Evolutionary conservation across 2,888 invertebrate genomes (phyloP).

Genomic region (Timema podura): DNA sequence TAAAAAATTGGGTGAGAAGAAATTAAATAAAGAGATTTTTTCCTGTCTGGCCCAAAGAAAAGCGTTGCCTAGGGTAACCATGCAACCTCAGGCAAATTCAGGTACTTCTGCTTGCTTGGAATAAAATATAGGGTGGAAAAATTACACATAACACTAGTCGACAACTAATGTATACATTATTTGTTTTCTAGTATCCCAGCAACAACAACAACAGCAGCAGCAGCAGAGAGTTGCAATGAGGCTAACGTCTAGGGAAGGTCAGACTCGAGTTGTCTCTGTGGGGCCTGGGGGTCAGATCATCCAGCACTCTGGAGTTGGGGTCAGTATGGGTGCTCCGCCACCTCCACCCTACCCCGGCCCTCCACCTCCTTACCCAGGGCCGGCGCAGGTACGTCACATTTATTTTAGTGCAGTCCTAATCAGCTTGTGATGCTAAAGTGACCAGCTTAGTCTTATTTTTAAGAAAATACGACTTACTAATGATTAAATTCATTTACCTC

Average conservation of each 20-base stretch:
- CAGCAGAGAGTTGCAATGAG: conserved; percentile 25
- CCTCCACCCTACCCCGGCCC: conserved; percentile 70
- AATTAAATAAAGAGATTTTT: too few species aligned
- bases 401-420: too few species aligned
- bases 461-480: too few species aligned
- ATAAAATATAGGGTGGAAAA: background rate
- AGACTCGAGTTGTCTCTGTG: conserved; percentile 20
- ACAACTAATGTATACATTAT: conserved; percentile 5
- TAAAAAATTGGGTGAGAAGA: too few species aligned
- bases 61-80: too few species aligned
- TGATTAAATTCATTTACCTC: too few species aligned
- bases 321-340: conserved; percentile 42
- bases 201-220: conserved; percentile 22
- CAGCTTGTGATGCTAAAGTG: too few species aligned
- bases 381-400: conserved; percentile 38
- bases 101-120: too few species aligned
- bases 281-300: conserved; percentile 18
- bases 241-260: conserved; percentile 19
- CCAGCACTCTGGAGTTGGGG: conserved; percentile 24
- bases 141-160: too few species aligned
- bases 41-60: too few species aligned
- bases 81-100: too few species aligned
- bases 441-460: too few species aligned
- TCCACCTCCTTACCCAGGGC: conserved; percentile 61
- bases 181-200: conserved; percentile 21